Base-by-base conservation (phyloP, 2,797 vertebrate genomes). In the Kryptolebias ocellatus region DNA sequence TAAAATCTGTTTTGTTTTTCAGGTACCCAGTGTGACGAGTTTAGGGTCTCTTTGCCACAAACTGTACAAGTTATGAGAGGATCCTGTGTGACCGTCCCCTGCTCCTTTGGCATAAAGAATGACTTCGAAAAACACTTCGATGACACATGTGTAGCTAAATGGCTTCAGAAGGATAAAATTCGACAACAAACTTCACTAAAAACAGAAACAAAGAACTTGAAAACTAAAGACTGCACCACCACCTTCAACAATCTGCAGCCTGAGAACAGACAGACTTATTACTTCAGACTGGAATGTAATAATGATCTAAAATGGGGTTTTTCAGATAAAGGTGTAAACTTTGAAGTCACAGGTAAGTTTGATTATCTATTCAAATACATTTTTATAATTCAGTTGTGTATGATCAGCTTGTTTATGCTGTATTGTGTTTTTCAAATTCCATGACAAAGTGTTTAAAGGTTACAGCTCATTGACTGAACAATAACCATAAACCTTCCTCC, bases 61-160 rank as follows among this genome's bases (percentile, higher is more conserved):
- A 57, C 17, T 14, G 47, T 86, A 12, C 14, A 65, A 2, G 78
- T 28, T 47, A 4, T 79, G n/a, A 52, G 0, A 6, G 81, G 79
- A 75, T 87, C 79, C 61, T 84, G 78, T 78, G 61, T 84, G 67
- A 77, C 68, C 55, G 82, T 85, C 50, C 80, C 74, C 54, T 86
- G 86, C 60, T 74, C 57, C 27, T 86, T 86, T 62, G 24, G 47
- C 0, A 3, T 80, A 18, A 0, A 1, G 0, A 0, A 0, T 27
- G 0, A 24, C 20, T 24, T 24, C 20, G 20, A 24, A 24, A 24
- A 24, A 24, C 20, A 54, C 0, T 58, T 87, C 12, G 2, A 28
- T 31, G 0, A 4, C 1, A 20, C 16, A 17, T 80, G 78, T 61
- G 6, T 4, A 47, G 71, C 47, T 34, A 0, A 0, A 2, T 85